These are phyloP conservation scores for Eupsittula cactorum DNA, from an alignment of 2,113 vertebrate genomes.

Conservation along the genomic window DNA sequence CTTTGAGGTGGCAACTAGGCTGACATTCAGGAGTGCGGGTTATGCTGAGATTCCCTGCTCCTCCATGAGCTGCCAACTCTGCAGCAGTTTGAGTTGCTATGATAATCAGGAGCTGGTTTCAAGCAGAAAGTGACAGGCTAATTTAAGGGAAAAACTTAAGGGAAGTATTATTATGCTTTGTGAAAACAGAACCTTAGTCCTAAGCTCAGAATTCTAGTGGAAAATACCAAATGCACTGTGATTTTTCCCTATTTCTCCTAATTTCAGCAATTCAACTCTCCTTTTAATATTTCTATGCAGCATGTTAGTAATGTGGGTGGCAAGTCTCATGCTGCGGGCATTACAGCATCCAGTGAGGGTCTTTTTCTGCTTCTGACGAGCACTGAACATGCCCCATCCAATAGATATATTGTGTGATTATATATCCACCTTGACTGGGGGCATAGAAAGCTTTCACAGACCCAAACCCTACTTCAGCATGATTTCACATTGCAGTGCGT, in stretches of 20 bases:
- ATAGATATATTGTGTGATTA: no score
- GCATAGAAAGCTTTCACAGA: background rate
- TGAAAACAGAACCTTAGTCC: background rate
- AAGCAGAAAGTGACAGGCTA: background rate
- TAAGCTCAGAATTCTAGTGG: background rate
- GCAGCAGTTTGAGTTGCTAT: background rate
- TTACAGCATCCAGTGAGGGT: background rate
- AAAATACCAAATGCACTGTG: background rate
- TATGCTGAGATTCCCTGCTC: background rate
- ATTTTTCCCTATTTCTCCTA: background rate
- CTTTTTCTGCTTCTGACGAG: background rate
- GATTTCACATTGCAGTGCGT: background rate
- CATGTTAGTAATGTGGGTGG: background rate
- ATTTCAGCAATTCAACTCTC: background rate
- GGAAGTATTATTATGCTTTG: background rate
- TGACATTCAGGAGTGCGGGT: fast-evolving
- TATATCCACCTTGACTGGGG: background rate
- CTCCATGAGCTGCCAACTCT: fast-evolving
- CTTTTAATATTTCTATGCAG: background rate
- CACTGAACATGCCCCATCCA: background rate
- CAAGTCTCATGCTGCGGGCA: background rate
- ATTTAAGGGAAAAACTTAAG: background rate
- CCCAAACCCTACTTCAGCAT: background rate
- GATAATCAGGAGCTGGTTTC: background rate
- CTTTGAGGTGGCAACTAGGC: background rate